Percentiles rank a stretch among this genome's conserved stretches.
Evolutionary conservation across 1,140 invertebrate genomes (phyloP).

Genomic region (Charaxes varanes): DNA sequence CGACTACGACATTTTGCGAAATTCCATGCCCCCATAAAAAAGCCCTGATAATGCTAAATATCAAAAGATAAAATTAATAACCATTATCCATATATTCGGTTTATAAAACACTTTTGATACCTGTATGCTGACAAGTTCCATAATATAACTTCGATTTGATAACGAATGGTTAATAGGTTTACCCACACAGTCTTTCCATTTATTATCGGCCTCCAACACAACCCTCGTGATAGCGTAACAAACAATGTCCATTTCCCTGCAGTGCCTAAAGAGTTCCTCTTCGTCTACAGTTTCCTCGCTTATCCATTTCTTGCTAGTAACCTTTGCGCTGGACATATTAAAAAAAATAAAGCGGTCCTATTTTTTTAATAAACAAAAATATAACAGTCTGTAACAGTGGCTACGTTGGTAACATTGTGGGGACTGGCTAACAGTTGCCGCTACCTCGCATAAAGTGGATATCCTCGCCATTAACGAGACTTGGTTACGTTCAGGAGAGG

Average conservation of each 20-base stretch:
- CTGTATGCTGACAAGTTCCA: constrained; percentile 69
- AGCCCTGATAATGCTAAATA: no score
- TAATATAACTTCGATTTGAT: constrained; percentile 62
- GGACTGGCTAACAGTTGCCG: no score
- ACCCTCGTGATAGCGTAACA: constrained; percentile 63
- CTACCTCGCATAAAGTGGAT: no score
- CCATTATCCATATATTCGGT: no score
- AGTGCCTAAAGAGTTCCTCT: constrained; percentile 50
- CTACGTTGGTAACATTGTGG: no score
- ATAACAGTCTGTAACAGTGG: no score
- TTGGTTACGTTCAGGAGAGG: no score
- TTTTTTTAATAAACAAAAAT: constrained; percentile 26
- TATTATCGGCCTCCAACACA: constrained; percentile 55
- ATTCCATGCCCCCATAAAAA: no score
- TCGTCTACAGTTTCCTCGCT: constrained; percentile 53
- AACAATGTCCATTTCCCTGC: constrained; percentile 53
- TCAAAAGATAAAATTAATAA: constrained; percentile 1
- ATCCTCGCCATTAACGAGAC: no score
- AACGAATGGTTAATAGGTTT: constrained; percentile 39
- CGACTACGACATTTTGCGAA: no score
- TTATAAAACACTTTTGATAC: no score
- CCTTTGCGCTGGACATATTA: constrained; percentile 42
- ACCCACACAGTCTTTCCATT: constrained; percentile 46
- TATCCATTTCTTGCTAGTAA: constrained; percentile 54
- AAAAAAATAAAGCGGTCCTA: constrained; percentile 16